Conservation (phyloP, 2,797 vertebrate genomes). For the Cuculus canorus region DNA sequence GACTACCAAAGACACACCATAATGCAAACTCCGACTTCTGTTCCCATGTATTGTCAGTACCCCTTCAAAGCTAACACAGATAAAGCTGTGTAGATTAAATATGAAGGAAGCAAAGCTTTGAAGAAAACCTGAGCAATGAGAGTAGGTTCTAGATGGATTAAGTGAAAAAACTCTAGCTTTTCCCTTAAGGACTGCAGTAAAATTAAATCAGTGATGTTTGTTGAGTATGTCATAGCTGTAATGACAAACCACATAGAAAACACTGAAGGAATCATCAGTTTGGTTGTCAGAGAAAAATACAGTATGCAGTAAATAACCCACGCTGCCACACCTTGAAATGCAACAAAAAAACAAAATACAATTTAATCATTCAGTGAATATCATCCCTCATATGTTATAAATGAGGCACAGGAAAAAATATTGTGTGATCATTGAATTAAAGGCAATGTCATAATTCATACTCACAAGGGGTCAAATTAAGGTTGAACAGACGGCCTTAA, state of each 20-base stretch:
- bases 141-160: background rate
- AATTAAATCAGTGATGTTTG: conserved; percentile 7
- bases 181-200: background rate
- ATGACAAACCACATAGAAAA: background rate
- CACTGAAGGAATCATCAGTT: background rate
- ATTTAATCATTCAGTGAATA: conserved; percentile 28
- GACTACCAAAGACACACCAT: background rate
- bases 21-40: background rate
- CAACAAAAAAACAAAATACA: background rate
- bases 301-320: background rate
- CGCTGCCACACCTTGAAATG: conserved; percentile 44
- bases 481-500: background rate
- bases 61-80: background rate
- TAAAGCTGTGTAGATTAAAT: background rate
- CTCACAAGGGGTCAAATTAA: conserved; percentile 28
- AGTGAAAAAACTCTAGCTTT: background rate
- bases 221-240: background rate
- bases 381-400: conserved; percentile 13
- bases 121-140: background rate
- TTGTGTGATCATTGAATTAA: conserved; percentile 47
- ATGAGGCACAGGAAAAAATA: conserved; percentile 30
- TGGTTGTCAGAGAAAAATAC: background rate
- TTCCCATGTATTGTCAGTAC: background rate
- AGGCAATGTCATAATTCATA: conserved; percentile 37
- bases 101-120: background rate